Base-by-base conservation (phyloP, 2,113 vertebrate species). In the Oreochromis aureus region DNA sequence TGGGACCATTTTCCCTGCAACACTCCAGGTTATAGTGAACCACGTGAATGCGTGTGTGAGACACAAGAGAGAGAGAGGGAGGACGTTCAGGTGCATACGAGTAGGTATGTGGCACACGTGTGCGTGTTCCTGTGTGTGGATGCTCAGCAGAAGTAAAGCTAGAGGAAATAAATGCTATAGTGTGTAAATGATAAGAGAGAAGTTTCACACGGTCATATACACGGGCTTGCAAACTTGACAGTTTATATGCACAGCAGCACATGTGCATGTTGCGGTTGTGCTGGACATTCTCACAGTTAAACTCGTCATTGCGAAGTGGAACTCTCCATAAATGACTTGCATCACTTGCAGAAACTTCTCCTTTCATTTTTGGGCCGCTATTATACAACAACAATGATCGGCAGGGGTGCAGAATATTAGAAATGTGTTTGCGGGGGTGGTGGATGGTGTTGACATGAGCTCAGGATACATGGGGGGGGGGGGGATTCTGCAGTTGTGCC, bases 21-120 rank as follows among this genome's bases (percentile, higher is more conserved):
- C 56, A 76, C 78, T 80, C 11, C 71, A 36, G 86, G 87, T 87
- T 59, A 63, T 85, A 87, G 54, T 88, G 73, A 84, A 86, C 73
- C 36, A 36, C 16, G 54, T 82, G 82, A 41, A 53, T 80, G 82
- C 10, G 16, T 80, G 76, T 39, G 18, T 48, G 53, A 27, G 61
- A 58, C 19, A 15, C 13, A 9, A n/a, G n/a, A 8, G 30, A 66
- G 48, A 78, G 44, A 18, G 76, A 5, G 18, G 4, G 6, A 76
- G 44, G 46, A 44, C 1, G 44, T 78, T 51, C 48, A 58, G 53
- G 44, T 76, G 55, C 15, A 11, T 16, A 9, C 15, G 6, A 12
- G 11, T 59, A 39, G 5, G 61, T 19, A 22, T n/a, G 59, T 81
- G 55, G 18, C 59, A 18, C 36, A 11, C 13, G 15, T 6, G 5